These are phyloP conservation scores for Paraplagusia blochii DNA, from an alignment of 2,113 vertebrate species.

Conservation along the genomic window DNA sequence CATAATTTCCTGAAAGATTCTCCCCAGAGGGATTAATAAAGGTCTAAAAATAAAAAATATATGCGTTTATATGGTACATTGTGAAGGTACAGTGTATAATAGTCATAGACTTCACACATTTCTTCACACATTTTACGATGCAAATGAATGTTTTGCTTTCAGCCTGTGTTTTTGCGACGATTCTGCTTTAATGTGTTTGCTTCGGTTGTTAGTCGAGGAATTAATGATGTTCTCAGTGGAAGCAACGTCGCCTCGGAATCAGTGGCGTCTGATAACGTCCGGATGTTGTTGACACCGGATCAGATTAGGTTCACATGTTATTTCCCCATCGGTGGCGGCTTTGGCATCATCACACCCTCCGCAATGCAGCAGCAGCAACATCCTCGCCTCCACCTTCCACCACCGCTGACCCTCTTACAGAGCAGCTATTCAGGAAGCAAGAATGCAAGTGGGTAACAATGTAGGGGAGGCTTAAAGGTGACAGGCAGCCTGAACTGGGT, in stretches of 20 bases:
- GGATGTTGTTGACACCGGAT: conserved; percentile 4
- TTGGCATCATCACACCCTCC: conserved; percentile 25
- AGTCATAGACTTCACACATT: neutral
- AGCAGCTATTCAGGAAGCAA: conserved; percentile 35
- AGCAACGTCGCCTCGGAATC: neutral
- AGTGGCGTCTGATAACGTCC: neutral
- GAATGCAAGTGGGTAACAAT: conserved; percentile 48
- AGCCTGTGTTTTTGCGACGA: conserved; percentile 32
- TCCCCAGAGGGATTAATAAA: no score
- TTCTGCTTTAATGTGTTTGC: conserved; percentile 33
- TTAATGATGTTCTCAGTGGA: conserved; percentile 27
- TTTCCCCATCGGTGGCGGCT: conserved; percentile 4
- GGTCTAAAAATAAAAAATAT: no score
- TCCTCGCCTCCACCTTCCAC: conserved; percentile 28
- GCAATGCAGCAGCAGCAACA: conserved; percentile 33
- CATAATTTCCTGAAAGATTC: no score
- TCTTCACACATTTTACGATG: conserved; percentile 15
- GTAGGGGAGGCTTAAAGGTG: conserved; percentile 39
- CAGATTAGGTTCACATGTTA: conserved; percentile 1
- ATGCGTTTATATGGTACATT: no score
- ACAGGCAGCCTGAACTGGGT: conserved; percentile 66
- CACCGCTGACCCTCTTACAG: conserved; percentile 54
- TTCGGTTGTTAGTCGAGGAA: conserved; percentile 23
- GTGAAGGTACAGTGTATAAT: no score
- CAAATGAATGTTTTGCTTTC: conserved; percentile 28